Evolutionary conservation across 2,888 invertebrate species (phyloP).

Genomic region (Apantesis nais): DNA sequence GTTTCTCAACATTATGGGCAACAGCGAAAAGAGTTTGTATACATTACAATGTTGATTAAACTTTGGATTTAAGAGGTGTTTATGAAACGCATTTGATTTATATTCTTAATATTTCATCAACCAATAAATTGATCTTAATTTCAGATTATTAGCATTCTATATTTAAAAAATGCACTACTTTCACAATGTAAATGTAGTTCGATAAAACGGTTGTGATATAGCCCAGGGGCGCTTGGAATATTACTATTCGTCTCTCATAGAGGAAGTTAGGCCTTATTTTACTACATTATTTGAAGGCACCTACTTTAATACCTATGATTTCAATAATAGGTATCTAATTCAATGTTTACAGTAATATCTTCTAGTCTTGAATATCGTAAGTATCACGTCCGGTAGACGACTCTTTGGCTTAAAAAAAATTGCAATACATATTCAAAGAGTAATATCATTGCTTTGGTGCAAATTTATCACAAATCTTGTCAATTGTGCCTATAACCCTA

Average conservation of each 20-base stretch:
- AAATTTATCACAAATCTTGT: no score
- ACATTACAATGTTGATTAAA: not conserved
- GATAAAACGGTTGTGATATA: not conserved
- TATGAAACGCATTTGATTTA: conserved; percentile 16
- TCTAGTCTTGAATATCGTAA: not conserved
- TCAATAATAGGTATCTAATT: not conserved
- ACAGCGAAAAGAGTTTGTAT: conserved; percentile 6
- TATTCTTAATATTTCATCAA: conserved; percentile 8
- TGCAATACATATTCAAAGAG: no score
- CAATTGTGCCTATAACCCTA: no score
- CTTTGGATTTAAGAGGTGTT: conserved; percentile 15
- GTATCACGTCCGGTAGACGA: not conserved
- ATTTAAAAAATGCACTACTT: not conserved
- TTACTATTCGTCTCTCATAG: not conserved
- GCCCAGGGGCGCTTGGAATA: not conserved
- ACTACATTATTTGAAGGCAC: not conserved
- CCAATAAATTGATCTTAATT: not conserved
- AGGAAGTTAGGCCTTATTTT: not conserved
- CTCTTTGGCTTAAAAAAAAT: no score
- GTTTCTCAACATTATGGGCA: conserved; percentile 6
- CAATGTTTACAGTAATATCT: not conserved
- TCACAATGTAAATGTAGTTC: not conserved
- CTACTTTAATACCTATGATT: not conserved
- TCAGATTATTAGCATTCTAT: not conserved
- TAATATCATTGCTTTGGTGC: no score